These are phyloP conservation scores for Lophius piscatorius DNA, from an alignment of 2,113 vertebrate genomes.

Conservation along the genomic window DNA sequence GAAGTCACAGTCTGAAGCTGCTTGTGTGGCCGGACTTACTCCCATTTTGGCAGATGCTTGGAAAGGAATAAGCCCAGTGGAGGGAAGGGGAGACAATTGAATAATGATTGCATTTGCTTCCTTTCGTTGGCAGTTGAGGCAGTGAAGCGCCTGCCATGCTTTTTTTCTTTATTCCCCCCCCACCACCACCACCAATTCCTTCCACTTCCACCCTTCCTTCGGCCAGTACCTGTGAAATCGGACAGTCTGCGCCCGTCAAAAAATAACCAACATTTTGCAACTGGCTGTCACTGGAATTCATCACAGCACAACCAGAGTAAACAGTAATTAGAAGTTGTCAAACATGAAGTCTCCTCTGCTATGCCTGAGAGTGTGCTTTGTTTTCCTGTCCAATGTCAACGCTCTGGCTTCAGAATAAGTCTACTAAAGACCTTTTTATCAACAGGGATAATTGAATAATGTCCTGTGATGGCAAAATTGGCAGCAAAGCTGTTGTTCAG, in stretches of 20 bases:
- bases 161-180: slow-evolving; percentile 32
- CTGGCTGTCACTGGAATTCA: slow-evolving; percentile 49
- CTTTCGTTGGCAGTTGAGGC: slow-evolving; percentile 37
- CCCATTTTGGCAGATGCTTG: slow-evolving; percentile 21
- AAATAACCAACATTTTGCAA: slow-evolving; percentile 53
- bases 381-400: slow-evolving; percentile 13
- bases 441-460: slow-evolving; percentile 50
- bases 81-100: slow-evolving; percentile 38
- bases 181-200: slow-evolving; percentile 10
- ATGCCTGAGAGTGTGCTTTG: slow-evolving; percentile 8
- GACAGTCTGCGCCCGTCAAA: slow-evolving; percentile 55
- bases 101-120: slow-evolving; percentile 51
- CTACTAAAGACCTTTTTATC: slow-evolving; percentile 59
- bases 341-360: slow-evolving; percentile 57
- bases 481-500: slow-evolving; percentile 52
- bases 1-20: slow-evolving; percentile 8
- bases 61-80: background rate
- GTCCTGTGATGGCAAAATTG: slow-evolving; percentile 34
- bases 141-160: slow-evolving; percentile 24
- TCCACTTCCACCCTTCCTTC: slow-evolving; percentile 37
- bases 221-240: slow-evolving; percentile 61
- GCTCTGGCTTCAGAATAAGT: slow-evolving; percentile 26
- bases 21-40: slow-evolving; percentile 24
- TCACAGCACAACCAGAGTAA: slow-evolving; percentile 39
- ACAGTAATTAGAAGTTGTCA: slow-evolving; percentile 75